phyloP scores from a whole-genome alignment of 1,140 invertebrate genomes.

The Drosophila rufa region DNA sequence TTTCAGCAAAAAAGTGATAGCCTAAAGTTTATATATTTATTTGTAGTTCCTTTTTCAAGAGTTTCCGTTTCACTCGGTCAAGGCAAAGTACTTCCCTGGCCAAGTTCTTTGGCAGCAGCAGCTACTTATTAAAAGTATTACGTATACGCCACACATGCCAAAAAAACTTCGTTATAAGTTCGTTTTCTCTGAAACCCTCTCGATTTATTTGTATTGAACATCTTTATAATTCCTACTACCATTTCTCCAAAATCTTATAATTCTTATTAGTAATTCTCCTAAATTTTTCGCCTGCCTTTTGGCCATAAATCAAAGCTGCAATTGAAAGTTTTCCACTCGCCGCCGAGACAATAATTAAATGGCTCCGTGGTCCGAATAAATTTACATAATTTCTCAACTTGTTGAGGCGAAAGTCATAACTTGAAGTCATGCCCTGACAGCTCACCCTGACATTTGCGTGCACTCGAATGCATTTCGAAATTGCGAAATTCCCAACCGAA shows the following conservation, averaged over 20 bases:
- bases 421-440: constrained; percentile 32
- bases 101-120: constrained; percentile 4
- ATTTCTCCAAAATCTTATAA: not conserved
- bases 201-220: not conserved
- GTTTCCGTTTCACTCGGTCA: constrained; percentile 14
- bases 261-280: not conserved
- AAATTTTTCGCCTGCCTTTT: constrained; percentile 27
- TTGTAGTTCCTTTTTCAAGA: not conserved
- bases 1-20: not conserved
- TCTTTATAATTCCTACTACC: not conserved
- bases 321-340: constrained; percentile 33
- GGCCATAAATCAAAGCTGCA: constrained; percentile 56
- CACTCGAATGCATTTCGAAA: constrained; percentile 57
- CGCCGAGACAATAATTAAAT: constrained; percentile 57
- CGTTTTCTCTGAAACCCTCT: not conserved
- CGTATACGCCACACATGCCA: constrained; percentile 14
- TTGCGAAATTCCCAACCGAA: constrained; percentile 27
- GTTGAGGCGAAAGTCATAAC: constrained; percentile 55
- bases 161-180: constrained; percentile 2
- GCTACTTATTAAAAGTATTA: constrained; percentile 11
- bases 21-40: not conserved
- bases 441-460: constrained; percentile 36
- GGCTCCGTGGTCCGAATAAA: constrained; percentile 35
- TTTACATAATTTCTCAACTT: constrained; percentile 64
- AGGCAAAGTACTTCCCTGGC: constrained; percentile 10